Evolutionary conservation across 1,140 invertebrate genomes (phyloP).

Genomic region (Diabrotica undecimpunctata): DNA sequence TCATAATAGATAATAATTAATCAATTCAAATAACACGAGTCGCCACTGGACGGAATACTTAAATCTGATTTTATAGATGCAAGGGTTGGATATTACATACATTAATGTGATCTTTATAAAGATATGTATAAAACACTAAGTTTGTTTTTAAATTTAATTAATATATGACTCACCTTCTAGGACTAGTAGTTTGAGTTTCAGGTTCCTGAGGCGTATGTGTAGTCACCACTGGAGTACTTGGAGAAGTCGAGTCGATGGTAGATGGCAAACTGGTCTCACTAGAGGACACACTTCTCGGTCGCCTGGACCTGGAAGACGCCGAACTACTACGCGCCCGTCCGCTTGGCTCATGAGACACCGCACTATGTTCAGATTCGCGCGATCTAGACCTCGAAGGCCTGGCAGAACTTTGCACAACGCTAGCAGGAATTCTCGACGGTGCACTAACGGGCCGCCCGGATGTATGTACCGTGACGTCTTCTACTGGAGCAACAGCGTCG

Average conservation of each 20-base stretch:
- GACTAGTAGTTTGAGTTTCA: not conserved
- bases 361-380: slow-evolving; percentile 22
- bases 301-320: slow-evolving; percentile 38
- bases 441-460: slow-evolving; percentile 40
- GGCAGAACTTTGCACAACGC: not conserved
- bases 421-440: slow-evolving; percentile 37
- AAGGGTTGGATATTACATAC: no score
- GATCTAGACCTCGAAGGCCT: slow-evolving; percentile 24
- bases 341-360: slow-evolving; percentile 30
- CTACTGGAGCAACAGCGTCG: slow-evolving; percentile 7
- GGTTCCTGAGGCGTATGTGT: slow-evolving; percentile 13
- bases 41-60: no score
- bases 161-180: slow-evolving; percentile 24
- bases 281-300: slow-evolving; percentile 41
- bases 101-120: no score
- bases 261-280: slow-evolving; percentile 43
- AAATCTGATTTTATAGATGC: no score
- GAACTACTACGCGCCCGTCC: slow-evolving; percentile 42
- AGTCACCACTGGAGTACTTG: slow-evolving; percentile 32
- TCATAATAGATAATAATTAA: no score
- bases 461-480: not conserved
- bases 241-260: slow-evolving; percentile 39
- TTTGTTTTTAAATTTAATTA: no score
- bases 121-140: no score
- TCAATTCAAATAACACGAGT: no score